Conservation (phyloP, 2,888 invertebrate species). For the Trachelus troglodyta region DNA sequence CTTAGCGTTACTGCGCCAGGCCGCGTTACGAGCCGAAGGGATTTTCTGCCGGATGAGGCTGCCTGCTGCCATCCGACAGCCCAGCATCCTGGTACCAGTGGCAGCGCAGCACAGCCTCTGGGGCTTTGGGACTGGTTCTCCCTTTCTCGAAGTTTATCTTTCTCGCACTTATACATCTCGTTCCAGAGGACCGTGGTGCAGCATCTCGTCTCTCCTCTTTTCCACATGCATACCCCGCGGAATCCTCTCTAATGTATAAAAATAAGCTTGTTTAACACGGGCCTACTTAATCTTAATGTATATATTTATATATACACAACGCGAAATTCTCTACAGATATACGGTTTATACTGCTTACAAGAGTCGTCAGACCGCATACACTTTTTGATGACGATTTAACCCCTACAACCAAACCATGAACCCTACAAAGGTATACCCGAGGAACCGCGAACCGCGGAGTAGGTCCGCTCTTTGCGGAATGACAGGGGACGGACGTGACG, state of each 20-base stretch:
- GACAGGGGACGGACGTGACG: not conserved
- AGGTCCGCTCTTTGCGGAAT: not conserved
- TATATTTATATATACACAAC: not conserved
- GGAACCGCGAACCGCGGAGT: not conserved
- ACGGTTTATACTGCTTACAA: not conserved
- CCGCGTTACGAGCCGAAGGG: constrained; percentile 55
- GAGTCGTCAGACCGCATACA: constrained; percentile 17
- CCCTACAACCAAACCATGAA: not conserved
- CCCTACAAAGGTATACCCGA: not conserved
- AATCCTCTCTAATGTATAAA: constrained; percentile 40
- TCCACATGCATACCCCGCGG: constrained; percentile 4
- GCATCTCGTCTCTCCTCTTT: not conserved
- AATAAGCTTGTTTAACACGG: constrained; percentile 41
- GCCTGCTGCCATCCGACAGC: constrained; percentile 41
- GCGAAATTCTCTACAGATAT: not conserved
- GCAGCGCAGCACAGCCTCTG: not conserved
- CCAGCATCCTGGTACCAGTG: not conserved
- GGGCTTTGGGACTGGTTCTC: constrained; percentile 14
- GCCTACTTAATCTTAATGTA: not conserved
- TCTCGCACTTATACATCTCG: not conserved
- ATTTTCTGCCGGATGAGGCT: constrained; percentile 57
- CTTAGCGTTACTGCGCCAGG: constrained; percentile 56
- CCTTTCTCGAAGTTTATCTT: not conserved
- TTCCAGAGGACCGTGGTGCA: not conserved
- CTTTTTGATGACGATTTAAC: constrained; percentile 35